phyloP scores from a whole-genome alignment of 35 echinoderm and acorn worm genomes.

The Patiria miniata region DNA sequence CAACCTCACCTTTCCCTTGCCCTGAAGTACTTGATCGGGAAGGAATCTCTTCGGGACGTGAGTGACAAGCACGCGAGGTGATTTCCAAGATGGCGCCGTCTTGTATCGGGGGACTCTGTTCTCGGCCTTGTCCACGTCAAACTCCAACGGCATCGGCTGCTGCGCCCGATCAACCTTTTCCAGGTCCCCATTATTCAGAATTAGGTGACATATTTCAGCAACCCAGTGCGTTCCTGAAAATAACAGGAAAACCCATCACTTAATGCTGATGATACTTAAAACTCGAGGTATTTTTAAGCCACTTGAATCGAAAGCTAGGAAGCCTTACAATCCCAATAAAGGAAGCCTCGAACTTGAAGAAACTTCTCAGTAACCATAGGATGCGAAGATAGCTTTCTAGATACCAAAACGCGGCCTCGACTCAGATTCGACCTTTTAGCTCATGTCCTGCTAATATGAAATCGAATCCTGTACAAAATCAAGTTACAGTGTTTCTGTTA shows the following conservation, averaged over 20 bases:
- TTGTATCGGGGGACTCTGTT: not conserved
- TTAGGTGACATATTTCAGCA: slow-evolving; percentile 10
- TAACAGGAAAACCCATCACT: not conserved
- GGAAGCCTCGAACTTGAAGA: too few species aligned
- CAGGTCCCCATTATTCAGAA: not conserved
- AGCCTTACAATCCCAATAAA: too few species aligned
- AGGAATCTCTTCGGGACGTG: not conserved
- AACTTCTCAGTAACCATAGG: too few species aligned
- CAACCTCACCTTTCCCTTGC: not conserved
- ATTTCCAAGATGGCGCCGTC: not conserved
- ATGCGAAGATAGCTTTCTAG: too few species aligned
- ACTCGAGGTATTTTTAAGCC: not conserved
- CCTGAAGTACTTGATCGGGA: not conserved
- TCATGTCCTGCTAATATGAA: too few species aligned
- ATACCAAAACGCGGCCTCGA: too few species aligned
- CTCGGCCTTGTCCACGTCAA: not conserved
- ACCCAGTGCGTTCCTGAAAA: slow-evolving; percentile 9
- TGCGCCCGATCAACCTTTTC: not conserved
- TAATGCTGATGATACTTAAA: not conserved
- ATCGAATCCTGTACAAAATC: too few species aligned
- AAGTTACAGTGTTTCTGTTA: too few species aligned
- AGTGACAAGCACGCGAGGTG: not conserved
- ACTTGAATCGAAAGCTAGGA: not conserved
- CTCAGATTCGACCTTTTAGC: too few species aligned
- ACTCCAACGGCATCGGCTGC: not conserved